Percentiles rank a stretch among this genome's conserved stretches.
Evolutionary conservation across 2,888 invertebrate genomes (phyloP).

Genomic region (Sarcophaga rosellei): DNA sequence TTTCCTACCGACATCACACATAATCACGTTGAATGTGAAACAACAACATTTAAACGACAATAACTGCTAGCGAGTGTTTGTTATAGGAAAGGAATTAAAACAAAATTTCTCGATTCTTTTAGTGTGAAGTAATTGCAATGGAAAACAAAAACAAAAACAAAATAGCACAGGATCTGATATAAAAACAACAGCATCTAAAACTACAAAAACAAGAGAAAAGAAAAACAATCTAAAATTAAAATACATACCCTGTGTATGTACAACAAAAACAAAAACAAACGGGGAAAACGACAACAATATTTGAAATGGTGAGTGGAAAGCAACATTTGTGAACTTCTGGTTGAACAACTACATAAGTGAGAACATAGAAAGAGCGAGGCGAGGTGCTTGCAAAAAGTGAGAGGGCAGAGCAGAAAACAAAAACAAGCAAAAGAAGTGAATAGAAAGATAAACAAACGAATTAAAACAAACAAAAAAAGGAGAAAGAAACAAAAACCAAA

Average conservation of each 20-base stretch:
- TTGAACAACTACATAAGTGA: constrained; percentile 76
- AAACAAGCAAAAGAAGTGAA: constrained; percentile 37
- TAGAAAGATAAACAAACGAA: constrained; percentile 34
- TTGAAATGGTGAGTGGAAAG: constrained; percentile 41
- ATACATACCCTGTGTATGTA: constrained; percentile 43
- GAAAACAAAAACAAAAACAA: constrained; percentile 62
- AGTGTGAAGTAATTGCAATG: constrained; percentile 61
- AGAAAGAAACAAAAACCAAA: constrained; percentile 42
- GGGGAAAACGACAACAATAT: constrained; percentile 28
- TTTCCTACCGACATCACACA: constrained; percentile 12
- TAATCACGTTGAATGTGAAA: constrained; percentile 27
- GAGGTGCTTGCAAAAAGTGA: neutral
- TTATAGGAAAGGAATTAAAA: constrained; percentile 38
- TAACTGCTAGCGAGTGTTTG: constrained; percentile 56
- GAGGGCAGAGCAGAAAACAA: constrained; percentile 24
- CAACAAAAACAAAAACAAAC: constrained; percentile 27
- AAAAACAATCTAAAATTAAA: constrained; percentile 12
- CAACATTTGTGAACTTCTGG: constrained; percentile 76
- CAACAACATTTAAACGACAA: constrained; percentile 42
- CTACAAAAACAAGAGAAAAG: constrained; percentile 32
- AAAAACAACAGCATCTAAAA: constrained; percentile 35
- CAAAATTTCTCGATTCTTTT: constrained; percentile 51
- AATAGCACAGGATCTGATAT: constrained; percentile 7
- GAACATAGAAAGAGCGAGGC: constrained; percentile 43
- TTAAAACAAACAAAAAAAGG: constrained; percentile 30